Evolutionary conservation across 2,113 vertebrate species (phyloP), one percentile per base, ranked within the genome.

Genomic region (Siphamia tubifer): DNA sequence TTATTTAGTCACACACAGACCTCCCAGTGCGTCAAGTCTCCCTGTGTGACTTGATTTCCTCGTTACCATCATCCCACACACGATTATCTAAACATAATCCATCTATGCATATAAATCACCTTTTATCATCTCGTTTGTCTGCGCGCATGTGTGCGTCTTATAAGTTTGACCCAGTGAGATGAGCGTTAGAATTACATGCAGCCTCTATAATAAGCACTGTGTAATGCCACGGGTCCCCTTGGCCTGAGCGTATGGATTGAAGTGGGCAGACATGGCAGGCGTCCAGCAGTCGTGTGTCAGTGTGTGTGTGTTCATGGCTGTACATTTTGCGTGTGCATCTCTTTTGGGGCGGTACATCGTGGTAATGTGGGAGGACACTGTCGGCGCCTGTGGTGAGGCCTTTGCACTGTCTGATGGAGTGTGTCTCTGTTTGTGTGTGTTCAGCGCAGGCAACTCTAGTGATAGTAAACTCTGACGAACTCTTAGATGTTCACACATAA

Each of bases 51-150:
- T 73, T 39, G 28, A 67, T 68, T 68, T 79, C 62, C 81, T 67
- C 31, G 8, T 77, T 72, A 52, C 68, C 75, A 58, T 74, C 73
- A 69, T 71, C 77, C 70, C 82, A 85, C 78, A 79, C 68, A 66
- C 47, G 67, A 74, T 81, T 69, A 81, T 83, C 82, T 73, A 83
- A 85, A 81, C 86, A 75, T 82, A 83, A 74, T 82, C 62, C 71
- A 67, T 82, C 62, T 67, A 58, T 74, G 72, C 57, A 53, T 65
- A 61, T 70, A 77, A 83, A 83, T 74, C 73, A 64, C 35, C 11
- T 45, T 81, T 82, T 65, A 81, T 77, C 77, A 57, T 77, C 63
- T 28, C 2, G 27, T 72, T 51, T 65, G 30, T 72, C 52, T 77
- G 52, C 12, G 31, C 64, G 58, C 4, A 38, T 52, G 15, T 58